Conservation (phyloP, 2,113 vertebrate genomes). For the Vicugna pacos region DNA sequence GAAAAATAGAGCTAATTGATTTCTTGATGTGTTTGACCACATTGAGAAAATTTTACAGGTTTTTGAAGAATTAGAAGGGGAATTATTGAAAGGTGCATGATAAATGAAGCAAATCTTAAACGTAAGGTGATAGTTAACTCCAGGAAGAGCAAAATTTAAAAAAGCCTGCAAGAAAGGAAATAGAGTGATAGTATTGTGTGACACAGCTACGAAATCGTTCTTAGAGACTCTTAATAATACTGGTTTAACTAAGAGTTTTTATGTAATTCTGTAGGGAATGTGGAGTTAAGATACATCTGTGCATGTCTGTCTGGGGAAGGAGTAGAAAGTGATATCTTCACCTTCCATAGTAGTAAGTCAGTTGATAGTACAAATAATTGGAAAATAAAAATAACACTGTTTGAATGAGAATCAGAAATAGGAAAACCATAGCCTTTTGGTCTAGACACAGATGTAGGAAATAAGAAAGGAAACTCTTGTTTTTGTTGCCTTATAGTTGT, state of each 20-base stretch:
- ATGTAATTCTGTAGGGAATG: neutral
- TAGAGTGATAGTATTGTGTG: neutral
- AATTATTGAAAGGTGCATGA: conserved; percentile 10
- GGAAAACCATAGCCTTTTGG: neutral
- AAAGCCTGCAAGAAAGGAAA: conserved; percentile 14
- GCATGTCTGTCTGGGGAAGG: neutral
- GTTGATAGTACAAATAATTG: neutral
- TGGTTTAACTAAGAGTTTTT: neutral
- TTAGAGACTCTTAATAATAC: neutral
- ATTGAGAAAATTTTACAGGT: neutral
- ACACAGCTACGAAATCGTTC: neutral
- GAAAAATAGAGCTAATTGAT: neutral
- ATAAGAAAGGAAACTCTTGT: neutral
- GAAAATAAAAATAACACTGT: neutral
- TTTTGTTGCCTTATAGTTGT: neutral
- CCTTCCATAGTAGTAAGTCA: neutral
- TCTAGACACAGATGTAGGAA: neutral
- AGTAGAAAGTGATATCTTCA: neutral
- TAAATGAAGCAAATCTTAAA: conserved; percentile 16
- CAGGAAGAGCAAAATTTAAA: conserved; percentile 12
- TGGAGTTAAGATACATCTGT: neutral
- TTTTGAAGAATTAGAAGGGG: conserved; percentile 10
- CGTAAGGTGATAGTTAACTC: neutral
- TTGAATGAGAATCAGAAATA: neutral
- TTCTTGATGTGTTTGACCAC: neutral